Evolutionary conservation across 2,113 vertebrate genomes (phyloP).

Genomic region (Apodemus speciosus): DNA sequence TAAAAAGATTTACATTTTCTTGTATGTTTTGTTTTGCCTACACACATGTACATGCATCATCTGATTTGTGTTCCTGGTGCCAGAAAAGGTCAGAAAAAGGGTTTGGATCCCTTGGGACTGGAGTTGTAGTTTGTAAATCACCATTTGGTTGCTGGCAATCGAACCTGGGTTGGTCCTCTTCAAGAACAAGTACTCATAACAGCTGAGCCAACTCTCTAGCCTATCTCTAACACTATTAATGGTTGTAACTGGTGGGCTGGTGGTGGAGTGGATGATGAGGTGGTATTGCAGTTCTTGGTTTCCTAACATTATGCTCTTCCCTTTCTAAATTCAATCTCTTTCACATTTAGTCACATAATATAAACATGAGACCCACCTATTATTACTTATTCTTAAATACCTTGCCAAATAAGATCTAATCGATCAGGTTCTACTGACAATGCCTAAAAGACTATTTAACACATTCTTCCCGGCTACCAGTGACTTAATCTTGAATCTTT

Average conservation of each 20-base stretch:
- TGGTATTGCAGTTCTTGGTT: neutral
- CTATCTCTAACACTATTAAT: neutral
- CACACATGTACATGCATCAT: neutral
- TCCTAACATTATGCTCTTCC: neutral
- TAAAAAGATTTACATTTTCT: neutral
- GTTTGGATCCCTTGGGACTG: neutral
- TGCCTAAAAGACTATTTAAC: neutral
- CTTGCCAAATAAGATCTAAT: neutral
- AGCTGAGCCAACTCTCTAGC: neutral
- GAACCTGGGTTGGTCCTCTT: neutral
- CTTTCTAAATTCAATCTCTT: neutral
- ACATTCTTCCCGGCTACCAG: neutral
- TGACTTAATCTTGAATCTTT: neutral
- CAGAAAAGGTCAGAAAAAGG: neutral
- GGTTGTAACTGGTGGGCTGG: neutral
- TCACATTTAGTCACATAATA: neutral
- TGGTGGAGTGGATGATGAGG: neutral
- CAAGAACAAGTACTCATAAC: neutral
- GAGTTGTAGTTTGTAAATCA: neutral
- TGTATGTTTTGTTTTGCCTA: neutral
- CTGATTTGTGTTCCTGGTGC: neutral
- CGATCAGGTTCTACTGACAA: neutral
- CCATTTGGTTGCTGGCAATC: neutral
- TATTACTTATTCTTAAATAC: neutral
- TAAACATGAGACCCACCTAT: neutral